These are phyloP conservation scores for Dromiciops gliroides DNA, from an alignment of 2,113 vertebrate species.

Conservation along the genomic window DNA sequence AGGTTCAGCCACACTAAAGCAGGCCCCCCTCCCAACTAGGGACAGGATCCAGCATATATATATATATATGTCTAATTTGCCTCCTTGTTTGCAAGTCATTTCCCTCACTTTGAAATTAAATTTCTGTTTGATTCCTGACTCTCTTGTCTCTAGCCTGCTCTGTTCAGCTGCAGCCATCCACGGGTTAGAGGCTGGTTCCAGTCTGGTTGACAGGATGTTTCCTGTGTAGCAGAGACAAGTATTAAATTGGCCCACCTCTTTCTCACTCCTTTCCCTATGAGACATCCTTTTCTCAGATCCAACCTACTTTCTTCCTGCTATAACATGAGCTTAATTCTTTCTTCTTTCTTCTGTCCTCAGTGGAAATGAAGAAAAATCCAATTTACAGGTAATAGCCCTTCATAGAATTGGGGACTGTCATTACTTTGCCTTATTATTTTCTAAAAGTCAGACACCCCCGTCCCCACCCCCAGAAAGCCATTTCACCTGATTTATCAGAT, in stretches of 20 bases:
- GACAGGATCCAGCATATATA: no score
- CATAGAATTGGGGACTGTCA: not conserved
- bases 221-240: not conserved
- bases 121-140: no score
- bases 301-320: not conserved
- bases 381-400: slow-evolving; percentile 16
- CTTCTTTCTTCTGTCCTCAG: slow-evolving; percentile 9
- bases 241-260: not conserved
- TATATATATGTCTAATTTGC: no score
- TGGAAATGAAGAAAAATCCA: slow-evolving; percentile 38
- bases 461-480: not conserved
- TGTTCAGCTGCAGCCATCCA: no score
- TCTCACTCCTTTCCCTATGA: not conserved
- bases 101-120: no score
- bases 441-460: slow-evolving; percentile 8
- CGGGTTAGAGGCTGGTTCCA: no score
- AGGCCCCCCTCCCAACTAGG: no score
- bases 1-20: no score
- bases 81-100: no score
- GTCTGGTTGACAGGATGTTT: no score
- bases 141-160: no score
- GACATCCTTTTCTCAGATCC: not conserved
- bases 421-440: slow-evolving; percentile 50
- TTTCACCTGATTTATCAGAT: slow-evolving; percentile 1
- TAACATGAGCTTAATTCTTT: slow-evolving; percentile 22